These are phyloP conservation scores for Protonibea diacanthus DNA, from an alignment of 2,797 vertebrate species.

Conservation along the genomic window DNA sequence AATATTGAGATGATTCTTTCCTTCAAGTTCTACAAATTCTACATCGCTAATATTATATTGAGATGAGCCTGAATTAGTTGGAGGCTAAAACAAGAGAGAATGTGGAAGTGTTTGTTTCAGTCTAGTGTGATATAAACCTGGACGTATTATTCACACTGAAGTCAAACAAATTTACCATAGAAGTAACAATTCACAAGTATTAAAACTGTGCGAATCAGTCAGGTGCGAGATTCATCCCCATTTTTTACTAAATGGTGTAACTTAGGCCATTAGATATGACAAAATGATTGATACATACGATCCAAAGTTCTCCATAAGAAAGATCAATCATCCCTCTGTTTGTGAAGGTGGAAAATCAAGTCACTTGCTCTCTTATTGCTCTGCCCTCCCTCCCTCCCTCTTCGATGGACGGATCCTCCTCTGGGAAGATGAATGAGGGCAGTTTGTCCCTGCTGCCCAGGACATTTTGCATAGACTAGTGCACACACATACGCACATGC, in stretches of 20 bases:
- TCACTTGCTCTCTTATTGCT: slow-evolving; percentile 47
- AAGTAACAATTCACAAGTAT: background rate
- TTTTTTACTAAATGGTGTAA: slow-evolving; percentile 29
- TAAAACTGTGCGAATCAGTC: background rate
- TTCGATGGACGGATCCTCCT: slow-evolving; percentile 63
- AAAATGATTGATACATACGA: slow-evolving; percentile 53
- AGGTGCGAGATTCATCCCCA: slow-evolving; percentile 22
- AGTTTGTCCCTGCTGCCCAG: slow-evolving; percentile 68
- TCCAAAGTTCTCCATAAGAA: slow-evolving; percentile 28
- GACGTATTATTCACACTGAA: background rate
- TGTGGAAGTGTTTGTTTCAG: background rate
- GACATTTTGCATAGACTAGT: slow-evolving; percentile 60
- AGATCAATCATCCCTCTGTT: slow-evolving; percentile 62
- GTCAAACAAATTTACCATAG: background rate
- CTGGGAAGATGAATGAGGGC: slow-evolving; percentile 76
- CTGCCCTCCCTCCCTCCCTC: slow-evolving; percentile 50
- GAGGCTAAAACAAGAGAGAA: background rate
- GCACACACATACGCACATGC: slow-evolving; percentile 20
- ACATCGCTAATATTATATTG: background rate
- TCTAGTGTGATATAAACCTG: no score
- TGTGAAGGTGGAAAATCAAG: slow-evolving; percentile 61
- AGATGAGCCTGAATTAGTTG: background rate
- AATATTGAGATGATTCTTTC: slow-evolving; percentile 8
- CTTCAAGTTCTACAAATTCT: background rate
- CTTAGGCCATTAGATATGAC: slow-evolving; percentile 43